Base-by-base conservation (phyloP, 2,113 vertebrate species). In the Gambusia holbrooki region DNA sequence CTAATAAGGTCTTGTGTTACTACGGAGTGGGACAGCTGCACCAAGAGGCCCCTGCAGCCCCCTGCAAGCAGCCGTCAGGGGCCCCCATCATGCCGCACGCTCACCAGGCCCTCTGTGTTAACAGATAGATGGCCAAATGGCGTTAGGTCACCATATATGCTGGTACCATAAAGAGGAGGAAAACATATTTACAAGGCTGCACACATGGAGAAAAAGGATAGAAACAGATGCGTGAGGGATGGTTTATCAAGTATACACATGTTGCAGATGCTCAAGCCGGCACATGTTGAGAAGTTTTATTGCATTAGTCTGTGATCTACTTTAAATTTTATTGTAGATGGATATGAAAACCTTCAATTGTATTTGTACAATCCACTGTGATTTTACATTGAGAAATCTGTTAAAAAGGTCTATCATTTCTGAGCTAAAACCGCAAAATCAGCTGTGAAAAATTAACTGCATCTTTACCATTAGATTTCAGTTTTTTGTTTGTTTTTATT, bases 1-100 rank as follows among this genome's bases (percentile, higher is more conserved):
- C 93, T 97, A 96, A 96, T 96, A 95, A 95, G 94, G 94, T 91
- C 92, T 96, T 96, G 89, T 91, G 87, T 97, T 97, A 93, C 93
- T 45, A 73, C 78, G 84, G 93, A 88, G 87, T 88, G 91, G 95
- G 96, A 95, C 96, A 98, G 95, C 96, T 97, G 96, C 93, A 92
- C 87, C 92, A 92, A 90, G 88, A 90, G 92, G 90, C 80, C 90
- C 88, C 37, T 84, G 67, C 73, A 82, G 73, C 85, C 84, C 82
- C 85, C 69, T 51, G 66, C 71, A 72, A 84, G 85, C 87, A 89
- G 89, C 85, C 87, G 33, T 79, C 71, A 42, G 84, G 90, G 91
- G 85, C 89, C 88, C 48, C 85, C 90, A 71, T 81, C 72, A 28
- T 58, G 61, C 69, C 84, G 81, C 78, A 85, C 74, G 66, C 83